Evolutionary conservation across 2,888 invertebrate genomes (phyloP).

Genomic region (Rhaphigaster nebulosa): DNA sequence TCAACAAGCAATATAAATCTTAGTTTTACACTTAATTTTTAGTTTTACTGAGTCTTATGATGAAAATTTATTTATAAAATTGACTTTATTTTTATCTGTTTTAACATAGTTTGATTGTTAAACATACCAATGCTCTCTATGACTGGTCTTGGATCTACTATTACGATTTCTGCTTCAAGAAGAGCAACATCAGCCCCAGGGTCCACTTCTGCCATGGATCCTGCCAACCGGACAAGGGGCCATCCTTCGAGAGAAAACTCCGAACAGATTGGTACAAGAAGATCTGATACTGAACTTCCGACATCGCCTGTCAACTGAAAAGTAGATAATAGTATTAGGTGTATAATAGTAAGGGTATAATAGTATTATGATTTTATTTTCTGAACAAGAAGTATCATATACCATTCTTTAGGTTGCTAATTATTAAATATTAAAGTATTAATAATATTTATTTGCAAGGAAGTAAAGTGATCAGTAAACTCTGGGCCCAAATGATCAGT

Average conservation of each 20-base stretch:
- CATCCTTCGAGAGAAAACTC: slow-evolving; percentile 62
- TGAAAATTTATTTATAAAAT: not conserved
- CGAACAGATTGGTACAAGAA: slow-evolving; percentile 58
- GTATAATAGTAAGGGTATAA: too few species aligned
- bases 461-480: not conserved
- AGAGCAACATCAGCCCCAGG: slow-evolving; percentile 73
- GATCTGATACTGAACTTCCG: slow-evolving; percentile 58
- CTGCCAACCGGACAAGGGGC: slow-evolving; percentile 70
- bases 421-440: too few species aligned
- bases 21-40: not conserved
- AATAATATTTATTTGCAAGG: not conserved
- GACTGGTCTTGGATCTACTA: slow-evolving; percentile 70
- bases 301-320: slow-evolving; percentile 61
- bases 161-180: slow-evolving; percentile 76
- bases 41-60: too few species aligned
- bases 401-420: too few species aligned
- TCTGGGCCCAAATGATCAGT: not conserved
- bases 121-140: slow-evolving; percentile 48
- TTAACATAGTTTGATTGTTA: not conserved
- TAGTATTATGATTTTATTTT: too few species aligned
- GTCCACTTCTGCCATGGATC: slow-evolving; percentile 76
- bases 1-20: not conserved
- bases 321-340: not conserved
- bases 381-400: too few species aligned
- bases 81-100: not conserved